These are phyloP conservation scores for Urocynchramus pylzowi DNA, from an alignment of 2,113 vertebrate genomes.

Conservation along the genomic window DNA sequence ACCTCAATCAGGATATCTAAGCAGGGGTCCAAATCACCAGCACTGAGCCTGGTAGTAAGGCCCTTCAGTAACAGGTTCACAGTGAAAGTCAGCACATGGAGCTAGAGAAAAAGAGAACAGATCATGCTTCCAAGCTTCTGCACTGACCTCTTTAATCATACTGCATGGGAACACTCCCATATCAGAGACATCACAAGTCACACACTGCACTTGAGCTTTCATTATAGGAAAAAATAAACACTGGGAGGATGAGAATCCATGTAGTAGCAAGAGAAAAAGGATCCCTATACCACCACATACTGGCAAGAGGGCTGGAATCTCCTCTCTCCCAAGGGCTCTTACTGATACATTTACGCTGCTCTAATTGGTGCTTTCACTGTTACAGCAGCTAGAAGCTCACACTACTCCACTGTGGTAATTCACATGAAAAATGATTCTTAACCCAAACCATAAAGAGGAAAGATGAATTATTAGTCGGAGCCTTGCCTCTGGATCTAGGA, in stretches of 20 bases:
- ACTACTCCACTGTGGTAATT: neutral
- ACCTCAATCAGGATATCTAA: conserved; percentile 87
- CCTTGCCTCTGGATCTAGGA: neutral
- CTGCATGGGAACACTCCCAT: neutral
- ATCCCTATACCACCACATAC: neutral
- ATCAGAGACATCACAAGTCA: neutral
- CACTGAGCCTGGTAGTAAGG: conserved; percentile 77
- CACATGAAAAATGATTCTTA: neutral
- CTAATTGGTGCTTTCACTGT: neutral
- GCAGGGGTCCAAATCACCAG: conserved; percentile 88
- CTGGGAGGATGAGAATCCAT: neutral
- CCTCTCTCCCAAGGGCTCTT: neutral
- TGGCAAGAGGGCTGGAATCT: neutral
- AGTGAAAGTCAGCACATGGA: conserved; percentile 94
- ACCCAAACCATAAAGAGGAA: neutral
- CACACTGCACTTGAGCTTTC: neutral
- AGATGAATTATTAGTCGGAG: neutral
- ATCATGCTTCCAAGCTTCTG: neutral
- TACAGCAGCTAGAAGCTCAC: neutral
- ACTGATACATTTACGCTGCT: neutral
- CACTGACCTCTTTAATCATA: neutral
- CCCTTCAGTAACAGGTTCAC: conserved; percentile 84
- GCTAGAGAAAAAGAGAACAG: conserved; percentile 67
- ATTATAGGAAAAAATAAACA: neutral
- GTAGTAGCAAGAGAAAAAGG: neutral